A percentile compares a stretch with the other conserved stretches of the same genome.
Evolutionary conservation across 2,888 invertebrate species (phyloP).

Genomic region (Aquatica leii): DNA sequence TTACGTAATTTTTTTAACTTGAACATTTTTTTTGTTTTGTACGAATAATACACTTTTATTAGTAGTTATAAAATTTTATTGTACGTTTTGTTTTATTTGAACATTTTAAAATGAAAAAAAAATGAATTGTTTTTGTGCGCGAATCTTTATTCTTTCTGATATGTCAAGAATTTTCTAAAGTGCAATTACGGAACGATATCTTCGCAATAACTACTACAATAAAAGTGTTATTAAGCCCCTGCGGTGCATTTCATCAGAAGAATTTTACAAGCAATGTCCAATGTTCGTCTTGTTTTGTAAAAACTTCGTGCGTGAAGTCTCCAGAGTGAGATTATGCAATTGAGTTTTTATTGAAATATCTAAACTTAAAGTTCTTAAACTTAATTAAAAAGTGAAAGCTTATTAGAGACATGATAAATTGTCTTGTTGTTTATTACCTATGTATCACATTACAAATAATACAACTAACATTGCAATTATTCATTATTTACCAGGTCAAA

Average conservation of each 20-base stretch:
- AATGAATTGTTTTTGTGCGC: background rate
- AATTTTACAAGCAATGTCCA: constrained; percentile 15
- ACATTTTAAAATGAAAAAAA: no score
- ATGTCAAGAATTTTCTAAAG: constrained; percentile 18
- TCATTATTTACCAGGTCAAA: no score
- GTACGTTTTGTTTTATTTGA: no score
- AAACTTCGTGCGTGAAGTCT: constrained; percentile 5
- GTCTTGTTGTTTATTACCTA: no score
- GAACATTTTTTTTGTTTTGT: background rate
- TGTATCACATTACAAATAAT: no score
- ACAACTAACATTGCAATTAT: no score
- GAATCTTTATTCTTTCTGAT: background rate
- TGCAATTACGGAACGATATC: constrained; percentile 22
- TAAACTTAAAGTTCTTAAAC: no score
- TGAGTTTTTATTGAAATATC: constrained; percentile 11
- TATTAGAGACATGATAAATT: no score
- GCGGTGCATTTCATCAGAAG: constrained; percentile 21
- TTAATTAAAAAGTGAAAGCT: no score
- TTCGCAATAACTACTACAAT: constrained; percentile 25
- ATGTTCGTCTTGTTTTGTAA: constrained; percentile 5
- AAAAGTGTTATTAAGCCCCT: constrained; percentile 26
- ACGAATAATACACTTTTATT: background rate
- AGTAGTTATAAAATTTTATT: constrained; percentile 1
- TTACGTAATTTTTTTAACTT: background rate
- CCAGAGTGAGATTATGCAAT: constrained; percentile 6